These are phyloP conservation scores for Cancer borealis DNA, from an alignment of 2,888 invertebrate species.

Conservation along the genomic window DNA sequence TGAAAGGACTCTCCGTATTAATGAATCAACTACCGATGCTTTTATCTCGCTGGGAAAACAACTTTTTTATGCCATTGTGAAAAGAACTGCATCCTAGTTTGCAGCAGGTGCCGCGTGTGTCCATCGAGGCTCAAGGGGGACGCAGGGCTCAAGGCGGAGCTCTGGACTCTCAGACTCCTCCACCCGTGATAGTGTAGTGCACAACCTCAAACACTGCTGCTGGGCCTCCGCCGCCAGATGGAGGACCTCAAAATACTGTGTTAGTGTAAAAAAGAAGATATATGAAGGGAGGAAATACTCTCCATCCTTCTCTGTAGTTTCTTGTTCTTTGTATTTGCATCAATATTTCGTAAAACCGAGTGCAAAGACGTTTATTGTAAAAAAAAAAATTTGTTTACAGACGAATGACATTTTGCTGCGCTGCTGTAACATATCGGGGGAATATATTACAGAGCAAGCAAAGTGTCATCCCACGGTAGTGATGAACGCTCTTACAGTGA, in stretches of 20 bases:
- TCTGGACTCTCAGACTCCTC: slow-evolving; percentile 15
- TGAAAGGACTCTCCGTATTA: slow-evolving; percentile 3
- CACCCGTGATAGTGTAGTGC: slow-evolving; percentile 32
- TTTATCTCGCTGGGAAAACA: not conserved
- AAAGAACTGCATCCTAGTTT: not conserved
- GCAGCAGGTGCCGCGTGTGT: not conserved
- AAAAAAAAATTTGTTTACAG: not conserved
- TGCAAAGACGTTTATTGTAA: slow-evolving; percentile 21
- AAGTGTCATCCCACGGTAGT: slow-evolving; percentile 23
- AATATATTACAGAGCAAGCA: slow-evolving; percentile 6
- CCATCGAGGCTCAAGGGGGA: slow-evolving; percentile 11
- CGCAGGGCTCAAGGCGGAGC: slow-evolving; percentile 24
- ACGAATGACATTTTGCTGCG: slow-evolving; percentile 18
- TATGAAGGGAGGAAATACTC: slow-evolving; percentile 5
- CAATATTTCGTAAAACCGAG: slow-evolving; percentile 29
- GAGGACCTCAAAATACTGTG: not conserved
- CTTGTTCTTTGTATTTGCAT: slow-evolving; percentile 34
- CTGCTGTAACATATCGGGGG: slow-evolving; percentile 33
- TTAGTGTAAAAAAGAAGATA: slow-evolving; percentile 1
- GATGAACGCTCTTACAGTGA: not conserved
- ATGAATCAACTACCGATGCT: slow-evolving; percentile 6
- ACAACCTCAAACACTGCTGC: slow-evolving; percentile 28
- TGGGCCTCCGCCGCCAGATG: not conserved
- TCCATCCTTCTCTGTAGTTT: slow-evolving; percentile 4
- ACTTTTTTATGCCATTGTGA: not conserved